Percentiles rank a stretch among this genome's conserved stretches.
Conservation (phyloP, 1,140 invertebrate species). For the Brachionus koreanus region DNA sequence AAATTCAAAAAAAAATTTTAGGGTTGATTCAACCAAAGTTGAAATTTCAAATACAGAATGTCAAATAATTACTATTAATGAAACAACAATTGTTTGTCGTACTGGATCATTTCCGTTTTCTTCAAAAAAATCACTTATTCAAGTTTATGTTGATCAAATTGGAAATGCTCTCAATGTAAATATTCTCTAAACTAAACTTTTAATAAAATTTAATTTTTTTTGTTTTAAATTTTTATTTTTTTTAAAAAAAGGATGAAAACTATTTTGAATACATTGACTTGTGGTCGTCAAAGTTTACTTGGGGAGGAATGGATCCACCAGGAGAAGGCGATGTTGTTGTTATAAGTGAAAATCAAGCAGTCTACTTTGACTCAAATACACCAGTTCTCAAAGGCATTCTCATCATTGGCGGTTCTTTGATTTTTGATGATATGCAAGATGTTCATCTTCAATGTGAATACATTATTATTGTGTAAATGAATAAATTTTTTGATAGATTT, state of each 20-base stretch:
- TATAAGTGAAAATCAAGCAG: constrained; percentile 49
- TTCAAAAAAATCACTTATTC: background rate
- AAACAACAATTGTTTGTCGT: constrained; percentile 4
- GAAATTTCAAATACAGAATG: constrained; percentile 20
- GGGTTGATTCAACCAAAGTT: background rate
- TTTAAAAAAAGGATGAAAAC: constrained; percentile 23
- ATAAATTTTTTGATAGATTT: background rate
- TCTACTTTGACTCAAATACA: constrained; percentile 53
- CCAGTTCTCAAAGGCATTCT: constrained; percentile 48
- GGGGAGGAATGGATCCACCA: constrained; percentile 48
- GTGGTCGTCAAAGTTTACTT: constrained; percentile 50
- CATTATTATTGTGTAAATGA: constrained; percentile 45
- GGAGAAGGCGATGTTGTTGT: constrained; percentile 52
- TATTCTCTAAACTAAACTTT: background rate
- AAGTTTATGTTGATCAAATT: background rate
- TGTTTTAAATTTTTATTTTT: constrained; percentile 27
- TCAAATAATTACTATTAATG: background rate
- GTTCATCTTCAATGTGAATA: constrained; percentile 46
- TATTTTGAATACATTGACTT: constrained; percentile 49
- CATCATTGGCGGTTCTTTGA: constrained; percentile 46
- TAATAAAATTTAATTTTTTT: background rate
- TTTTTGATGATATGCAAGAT: constrained; percentile 46
- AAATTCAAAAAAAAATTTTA: background rate
- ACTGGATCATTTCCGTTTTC: background rate
- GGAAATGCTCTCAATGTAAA: constrained; percentile 23